Base-by-base conservation (phyloP, 2,888 invertebrate species). In the Acleris sparsana region DNA sequence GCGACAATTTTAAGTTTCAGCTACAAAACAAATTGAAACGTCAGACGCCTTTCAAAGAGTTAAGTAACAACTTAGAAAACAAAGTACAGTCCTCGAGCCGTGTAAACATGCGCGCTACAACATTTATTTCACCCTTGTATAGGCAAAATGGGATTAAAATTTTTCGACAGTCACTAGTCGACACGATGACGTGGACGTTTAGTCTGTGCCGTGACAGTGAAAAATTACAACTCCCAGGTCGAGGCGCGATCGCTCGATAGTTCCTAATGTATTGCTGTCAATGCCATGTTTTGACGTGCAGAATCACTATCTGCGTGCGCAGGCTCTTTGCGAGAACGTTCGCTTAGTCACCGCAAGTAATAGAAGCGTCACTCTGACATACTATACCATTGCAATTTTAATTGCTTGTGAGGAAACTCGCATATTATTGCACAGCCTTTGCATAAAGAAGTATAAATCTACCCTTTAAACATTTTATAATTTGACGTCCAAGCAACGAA, bases 231-330 rank as follows among this genome's bases (percentile, higher is more conserved):
- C 75, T 84, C 79, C 79, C 79, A 83, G 81, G 82, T 79, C 79
- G 80, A 75, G 78, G 80, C 74, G 79, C 80, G 85, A 87, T 88
- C 88, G 80, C 68, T 85, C 87, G 86, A 89, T 89, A 89, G 86
- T 87, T 90, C 82, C 84, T 91, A 89, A 90, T 90, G 89, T 89
- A 89, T 87, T 76, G 90, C 88, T 87, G 89, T 89, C 91, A 89
- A 89, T 91, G 86, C 86, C 80, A 80, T 85, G 83, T 86, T 88
- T 88, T 89, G 89, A 90, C 87, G 85, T 82, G 78, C 80, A 78
- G 84, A 88, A 88, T 88, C 87, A 85, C 82, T 80, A 84, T 84
- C 83, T 81, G 70, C 78, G 77, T 69, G 70, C 72, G 69, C 75
- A 76, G 75, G 69, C 72, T 71, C 73, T 73, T 72, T 72, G 71